phyloP scores from a whole-genome alignment of 1,140 invertebrate species.

The Drosophila trapezifrons region DNA sequence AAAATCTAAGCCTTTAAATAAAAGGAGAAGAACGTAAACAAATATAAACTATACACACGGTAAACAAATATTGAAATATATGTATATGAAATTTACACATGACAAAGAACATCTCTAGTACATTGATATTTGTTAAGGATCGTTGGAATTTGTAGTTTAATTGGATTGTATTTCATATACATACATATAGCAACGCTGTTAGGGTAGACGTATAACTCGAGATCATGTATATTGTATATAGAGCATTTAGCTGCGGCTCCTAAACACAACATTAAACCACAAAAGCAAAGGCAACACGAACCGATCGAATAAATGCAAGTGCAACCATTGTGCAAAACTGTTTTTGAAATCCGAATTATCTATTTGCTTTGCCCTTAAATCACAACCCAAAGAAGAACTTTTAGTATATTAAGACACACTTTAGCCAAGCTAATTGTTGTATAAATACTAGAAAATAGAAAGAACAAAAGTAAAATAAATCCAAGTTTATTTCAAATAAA shows the following conservation, averaged over 20 bases:
- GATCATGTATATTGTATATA: constrained; percentile 77
- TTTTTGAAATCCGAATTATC: constrained; percentile 28
- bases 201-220: constrained; percentile 68
- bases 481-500: constrained; percentile 65
- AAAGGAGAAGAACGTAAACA: constrained; percentile 49
- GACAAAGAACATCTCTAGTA: constrained; percentile 66
- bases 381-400: constrained; percentile 51
- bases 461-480: constrained; percentile 40
- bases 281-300: constrained; percentile 20
- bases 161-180: constrained; percentile 67
- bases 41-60: constrained; percentile 60
- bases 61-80: constrained; percentile 47
- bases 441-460: constrained; percentile 58
- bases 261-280: constrained; percentile 19
- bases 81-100: constrained; percentile 61
- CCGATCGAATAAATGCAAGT: constrained; percentile 16
- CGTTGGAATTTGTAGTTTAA: constrained; percentile 82
- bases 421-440: constrained; percentile 81
- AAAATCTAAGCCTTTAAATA: constrained; percentile 79
- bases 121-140: constrained; percentile 73
- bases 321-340: constrained; percentile 31
- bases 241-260: constrained; percentile 58
- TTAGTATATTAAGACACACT: constrained; percentile 63
- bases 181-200: constrained; percentile 70
- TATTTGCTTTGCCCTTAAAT: constrained; percentile 34